Evolutionary conservation across 2,797 vertebrate genomes (phyloP).

Genomic region (Serranus cabrilla): DNA sequence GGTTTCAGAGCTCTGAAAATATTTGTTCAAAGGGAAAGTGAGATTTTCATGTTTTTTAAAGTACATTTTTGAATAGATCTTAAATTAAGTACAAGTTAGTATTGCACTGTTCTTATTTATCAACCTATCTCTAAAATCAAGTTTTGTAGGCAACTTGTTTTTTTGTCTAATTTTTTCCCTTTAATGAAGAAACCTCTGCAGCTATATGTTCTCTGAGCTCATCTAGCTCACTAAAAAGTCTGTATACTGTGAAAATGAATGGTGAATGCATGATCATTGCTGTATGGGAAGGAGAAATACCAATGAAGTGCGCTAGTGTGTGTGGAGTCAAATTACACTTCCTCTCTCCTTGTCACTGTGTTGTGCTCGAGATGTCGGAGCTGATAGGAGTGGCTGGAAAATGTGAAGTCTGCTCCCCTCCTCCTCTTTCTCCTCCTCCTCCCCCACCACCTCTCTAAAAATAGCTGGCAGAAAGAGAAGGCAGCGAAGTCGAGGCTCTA

Average conservation of each 20-base stretch:
- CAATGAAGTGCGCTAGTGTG: conserved; percentile 58
- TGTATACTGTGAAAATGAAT: conserved; percentile 43
- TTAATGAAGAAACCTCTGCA: not conserved
- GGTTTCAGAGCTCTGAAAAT: not conserved
- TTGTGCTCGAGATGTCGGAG: conserved; percentile 81
- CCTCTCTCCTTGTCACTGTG: conserved; percentile 80
- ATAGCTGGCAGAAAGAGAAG: conserved; percentile 83
- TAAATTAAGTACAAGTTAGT: not conserved
- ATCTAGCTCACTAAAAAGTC: not conserved
- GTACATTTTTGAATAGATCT: not conserved
- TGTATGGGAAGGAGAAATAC: conserved; percentile 66
- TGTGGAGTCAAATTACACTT: conserved; percentile 80
- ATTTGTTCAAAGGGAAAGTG: not conserved
- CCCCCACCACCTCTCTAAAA: conserved; percentile 85
- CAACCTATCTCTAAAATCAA: not conserved
- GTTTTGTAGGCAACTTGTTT: not conserved
- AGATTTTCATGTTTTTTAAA: not conserved
- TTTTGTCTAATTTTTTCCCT: not conserved
- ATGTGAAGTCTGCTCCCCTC: conserved; percentile 84
- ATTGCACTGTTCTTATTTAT: not conserved
- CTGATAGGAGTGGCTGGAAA: conserved; percentile 86
- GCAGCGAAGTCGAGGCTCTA: conserved; percentile 76
- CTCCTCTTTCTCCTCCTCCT: conserved; percentile 70
- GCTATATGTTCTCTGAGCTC: not conserved
- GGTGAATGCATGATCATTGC: conserved; percentile 28